Conservation (phyloP, 2,888 invertebrate genomes). For the Lycocerus yunnanus region DNA sequence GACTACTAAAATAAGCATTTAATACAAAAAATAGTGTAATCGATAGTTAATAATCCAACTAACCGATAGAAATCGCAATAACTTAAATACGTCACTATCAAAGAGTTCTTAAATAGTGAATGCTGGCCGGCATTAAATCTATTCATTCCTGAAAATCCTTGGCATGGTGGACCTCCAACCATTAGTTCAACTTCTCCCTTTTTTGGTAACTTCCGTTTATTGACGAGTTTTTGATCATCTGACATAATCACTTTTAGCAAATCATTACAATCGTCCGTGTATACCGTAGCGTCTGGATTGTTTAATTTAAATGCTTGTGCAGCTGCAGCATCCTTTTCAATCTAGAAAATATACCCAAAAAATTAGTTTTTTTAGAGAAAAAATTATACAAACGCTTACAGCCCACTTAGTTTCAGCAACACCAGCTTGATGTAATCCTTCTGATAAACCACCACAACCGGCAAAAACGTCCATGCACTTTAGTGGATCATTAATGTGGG, state of each 20-base stretch:
- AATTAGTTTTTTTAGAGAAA: background rate
- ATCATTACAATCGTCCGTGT: conserved; percentile 81
- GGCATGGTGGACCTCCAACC: conserved; percentile 88
- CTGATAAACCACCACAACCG: conserved; percentile 83
- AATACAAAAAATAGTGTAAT: background rate
- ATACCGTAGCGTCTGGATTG: conserved; percentile 73
- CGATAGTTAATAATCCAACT: background rate
- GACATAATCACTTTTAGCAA: conserved; percentile 70
- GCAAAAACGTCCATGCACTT: conserved; percentile 81
- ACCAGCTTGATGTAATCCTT: conserved; percentile 72
- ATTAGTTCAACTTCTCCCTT: conserved; percentile 83
- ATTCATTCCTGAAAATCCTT: conserved; percentile 90
- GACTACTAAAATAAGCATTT: conserved; percentile 47
- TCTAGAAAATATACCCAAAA: conserved; percentile 43
- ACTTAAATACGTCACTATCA: conserved; percentile 80
- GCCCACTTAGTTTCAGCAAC: conserved; percentile 78
- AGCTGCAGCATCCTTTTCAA: conserved; percentile 77
- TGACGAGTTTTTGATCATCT: conserved; percentile 48
- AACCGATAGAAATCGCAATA: conserved; percentile 82
- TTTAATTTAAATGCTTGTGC: conserved; percentile 80
- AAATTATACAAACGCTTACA: conserved; percentile 39
- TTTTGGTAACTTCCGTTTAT: conserved; percentile 63
- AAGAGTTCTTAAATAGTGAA: conserved; percentile 83
- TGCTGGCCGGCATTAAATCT: conserved; percentile 83
- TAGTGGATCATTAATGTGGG: conserved; percentile 59